Evolutionary conservation across 2,113 vertebrate species (phyloP).

Genomic region (Hypocryptadius cinnamomeus): DNA sequence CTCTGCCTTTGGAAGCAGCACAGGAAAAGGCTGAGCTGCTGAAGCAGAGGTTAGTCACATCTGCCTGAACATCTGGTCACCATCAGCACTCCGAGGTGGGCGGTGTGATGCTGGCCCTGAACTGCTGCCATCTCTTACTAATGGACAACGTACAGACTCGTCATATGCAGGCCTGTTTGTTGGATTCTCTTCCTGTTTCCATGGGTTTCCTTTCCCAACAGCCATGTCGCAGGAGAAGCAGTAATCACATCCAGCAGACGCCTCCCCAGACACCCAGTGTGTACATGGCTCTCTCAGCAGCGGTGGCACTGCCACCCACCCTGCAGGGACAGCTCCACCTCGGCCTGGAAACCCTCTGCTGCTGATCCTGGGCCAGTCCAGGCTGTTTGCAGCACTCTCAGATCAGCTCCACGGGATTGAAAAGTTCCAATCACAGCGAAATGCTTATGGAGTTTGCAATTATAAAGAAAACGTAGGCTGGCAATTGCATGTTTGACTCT

Average conservation of each 20-base stretch:
- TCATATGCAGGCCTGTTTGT: background rate
- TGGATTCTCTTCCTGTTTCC: background rate
- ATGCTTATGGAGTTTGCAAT: background rate
- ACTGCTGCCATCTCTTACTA: background rate
- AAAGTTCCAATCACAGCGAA: background rate
- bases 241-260: background rate
- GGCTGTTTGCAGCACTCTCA: background rate
- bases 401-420: background rate
- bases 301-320: background rate
- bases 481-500: background rate
- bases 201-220: background rate
- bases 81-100: background rate
- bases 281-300: background rate
- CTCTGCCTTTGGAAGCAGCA: background rate
- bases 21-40: conserved; percentile 13
- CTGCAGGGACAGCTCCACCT: background rate
- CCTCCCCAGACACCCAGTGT: background rate
- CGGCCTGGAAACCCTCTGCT: background rate
- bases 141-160: background rate
- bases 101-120: background rate
- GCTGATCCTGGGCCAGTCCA: accelerated
- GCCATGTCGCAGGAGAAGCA: background rate
- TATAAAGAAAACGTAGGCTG: background rate
- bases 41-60: conserved; percentile 24
- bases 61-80: conserved; percentile 32